These are phyloP conservation scores for Andrena cerasifolii DNA, from an alignment of 1,140 invertebrate genomes.

Conservation along the genomic window DNA sequence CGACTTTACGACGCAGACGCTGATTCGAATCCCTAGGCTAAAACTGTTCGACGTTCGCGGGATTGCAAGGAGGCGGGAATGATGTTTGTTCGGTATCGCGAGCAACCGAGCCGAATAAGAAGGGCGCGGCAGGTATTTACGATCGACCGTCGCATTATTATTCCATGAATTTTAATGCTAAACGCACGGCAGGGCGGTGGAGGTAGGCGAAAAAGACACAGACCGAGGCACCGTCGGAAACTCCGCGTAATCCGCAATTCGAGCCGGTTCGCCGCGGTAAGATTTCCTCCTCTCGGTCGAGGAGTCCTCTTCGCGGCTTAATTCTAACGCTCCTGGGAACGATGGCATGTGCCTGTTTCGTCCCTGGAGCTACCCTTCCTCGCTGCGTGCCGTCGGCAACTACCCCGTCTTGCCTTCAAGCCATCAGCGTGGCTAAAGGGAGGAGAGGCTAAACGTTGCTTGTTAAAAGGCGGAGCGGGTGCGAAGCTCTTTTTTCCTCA, in stretches of 20 bases:
- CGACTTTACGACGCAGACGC: no score
- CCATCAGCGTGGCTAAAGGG: not conserved
- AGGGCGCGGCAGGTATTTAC: constrained; percentile 63
- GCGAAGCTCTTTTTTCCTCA: not conserved
- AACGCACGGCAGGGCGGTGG: constrained; percentile 48
- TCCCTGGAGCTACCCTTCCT: not conserved
- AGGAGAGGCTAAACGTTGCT: not conserved
- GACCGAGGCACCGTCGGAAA: constrained; percentile 22
- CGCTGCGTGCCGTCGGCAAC: not conserved
- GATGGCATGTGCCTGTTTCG: constrained; percentile 39
- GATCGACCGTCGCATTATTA: constrained; percentile 75
- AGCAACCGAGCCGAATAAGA: constrained; percentile 48
- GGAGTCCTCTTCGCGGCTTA: constrained; percentile 53
- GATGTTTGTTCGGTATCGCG: constrained; percentile 7
- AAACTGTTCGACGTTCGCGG: not conserved
- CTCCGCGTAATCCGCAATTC: constrained; percentile 69
- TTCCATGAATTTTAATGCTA: constrained; percentile 79
- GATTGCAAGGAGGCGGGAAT: not conserved
- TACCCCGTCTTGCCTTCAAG: not conserved
- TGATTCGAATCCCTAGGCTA: no score
- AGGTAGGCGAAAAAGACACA: constrained; percentile 38
- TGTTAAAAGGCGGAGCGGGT: not conserved
- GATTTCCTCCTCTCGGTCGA: constrained; percentile 54
- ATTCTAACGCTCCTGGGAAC: constrained; percentile 64
- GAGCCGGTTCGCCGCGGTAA: constrained; percentile 57